Evolutionary conservation across 2,113 vertebrate genomes (phyloP).

Genomic region (Spea multiplicata): DNA sequence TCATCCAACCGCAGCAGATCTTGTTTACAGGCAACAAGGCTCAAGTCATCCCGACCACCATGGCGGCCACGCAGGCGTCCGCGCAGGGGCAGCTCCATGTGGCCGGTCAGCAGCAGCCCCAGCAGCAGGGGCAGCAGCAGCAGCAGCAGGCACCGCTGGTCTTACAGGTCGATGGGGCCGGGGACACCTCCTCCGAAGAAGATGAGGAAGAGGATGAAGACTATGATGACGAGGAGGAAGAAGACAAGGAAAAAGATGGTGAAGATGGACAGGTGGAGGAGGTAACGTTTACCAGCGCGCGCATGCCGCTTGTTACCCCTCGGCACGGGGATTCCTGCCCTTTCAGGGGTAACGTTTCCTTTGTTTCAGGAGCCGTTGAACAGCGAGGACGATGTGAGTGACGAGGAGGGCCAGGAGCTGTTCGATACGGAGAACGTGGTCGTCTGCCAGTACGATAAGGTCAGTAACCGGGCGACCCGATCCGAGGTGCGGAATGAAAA

Average conservation of each 20-base stretch:
- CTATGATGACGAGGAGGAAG: slow-evolving; percentile 94
- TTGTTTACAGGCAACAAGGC: slow-evolving; percentile 94
- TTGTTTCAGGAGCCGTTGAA: slow-evolving; percentile 87
- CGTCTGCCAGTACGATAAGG: slow-evolving; percentile 98
- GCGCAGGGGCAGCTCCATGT: slow-evolving; percentile 80
- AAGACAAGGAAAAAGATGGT: slow-evolving; percentile 96
- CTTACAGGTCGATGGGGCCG: slow-evolving; percentile 91
- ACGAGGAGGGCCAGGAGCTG: slow-evolving; percentile 94
- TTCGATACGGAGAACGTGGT: slow-evolving; percentile 99
- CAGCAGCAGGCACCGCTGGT: slow-evolving; percentile 84
- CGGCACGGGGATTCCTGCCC: too few species aligned
- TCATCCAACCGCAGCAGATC: slow-evolving; percentile 97
- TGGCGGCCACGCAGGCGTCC: slow-evolving; percentile 70
- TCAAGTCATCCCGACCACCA: slow-evolving; percentile 85
- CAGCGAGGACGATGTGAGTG: slow-evolving; percentile 94
- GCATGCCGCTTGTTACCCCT: too few species aligned
- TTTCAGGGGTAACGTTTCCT: too few species aligned
- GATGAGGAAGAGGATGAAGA: slow-evolving; percentile 96
- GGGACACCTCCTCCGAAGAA: slow-evolving; percentile 94
- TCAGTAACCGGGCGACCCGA: slow-evolving; percentile 61
- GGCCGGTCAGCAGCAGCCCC: slow-evolving; percentile 75
- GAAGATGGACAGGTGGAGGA: slow-evolving; percentile 97
- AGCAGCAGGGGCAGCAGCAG: slow-evolving; percentile 78
- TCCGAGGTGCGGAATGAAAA: too few species aligned
- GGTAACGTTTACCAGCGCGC: slow-evolving; percentile 61